Percentiles rank a stretch among this genome's conserved stretches.
phyloP scores from a whole-genome alignment of 2,113 vertebrate species.

The Osmerus eperlanus region DNA sequence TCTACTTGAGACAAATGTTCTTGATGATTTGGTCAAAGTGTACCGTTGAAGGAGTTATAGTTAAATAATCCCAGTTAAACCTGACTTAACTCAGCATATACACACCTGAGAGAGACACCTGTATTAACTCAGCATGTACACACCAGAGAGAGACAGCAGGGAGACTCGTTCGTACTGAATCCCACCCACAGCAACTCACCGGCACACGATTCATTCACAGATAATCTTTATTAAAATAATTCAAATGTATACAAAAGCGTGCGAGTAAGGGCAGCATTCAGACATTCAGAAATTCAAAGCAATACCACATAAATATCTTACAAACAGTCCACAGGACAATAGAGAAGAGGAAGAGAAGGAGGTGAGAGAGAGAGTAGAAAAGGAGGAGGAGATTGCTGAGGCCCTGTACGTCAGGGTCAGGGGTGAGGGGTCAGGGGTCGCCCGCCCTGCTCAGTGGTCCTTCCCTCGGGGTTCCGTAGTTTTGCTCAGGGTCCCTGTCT shows the following conservation, averaged over 20 bases:
- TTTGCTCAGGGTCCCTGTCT: slow-evolving; percentile 79
- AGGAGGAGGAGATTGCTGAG: not conserved
- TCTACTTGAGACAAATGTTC: too few species aligned
- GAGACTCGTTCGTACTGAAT: too few species aligned
- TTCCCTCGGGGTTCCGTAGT: slow-evolving; percentile 65
- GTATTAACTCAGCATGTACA: not conserved
- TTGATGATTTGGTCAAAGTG: too few species aligned
- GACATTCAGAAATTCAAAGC: not conserved
- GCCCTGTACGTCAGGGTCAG: not conserved
- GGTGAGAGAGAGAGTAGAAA: not conserved
- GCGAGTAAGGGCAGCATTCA: not conserved
- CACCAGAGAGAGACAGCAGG: not conserved
- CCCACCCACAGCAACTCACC: not conserved
- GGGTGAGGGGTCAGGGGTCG: not conserved
- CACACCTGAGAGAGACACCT: too few species aligned
- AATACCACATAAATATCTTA: slow-evolving; percentile 5
- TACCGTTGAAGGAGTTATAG: too few species aligned
- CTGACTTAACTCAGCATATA: too few species aligned
- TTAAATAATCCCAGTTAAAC: too few species aligned
- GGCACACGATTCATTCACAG: not conserved
- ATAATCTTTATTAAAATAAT: slow-evolving; percentile 43
- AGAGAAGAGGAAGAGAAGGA: not conserved
- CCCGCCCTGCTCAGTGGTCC: slow-evolving; percentile 53
- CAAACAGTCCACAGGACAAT: slow-evolving; percentile 10
- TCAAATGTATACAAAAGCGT: slow-evolving; percentile 26